phyloP scores from a whole-genome alignment of 2,888 invertebrate genomes.

The Apoda limacodes region DNA sequence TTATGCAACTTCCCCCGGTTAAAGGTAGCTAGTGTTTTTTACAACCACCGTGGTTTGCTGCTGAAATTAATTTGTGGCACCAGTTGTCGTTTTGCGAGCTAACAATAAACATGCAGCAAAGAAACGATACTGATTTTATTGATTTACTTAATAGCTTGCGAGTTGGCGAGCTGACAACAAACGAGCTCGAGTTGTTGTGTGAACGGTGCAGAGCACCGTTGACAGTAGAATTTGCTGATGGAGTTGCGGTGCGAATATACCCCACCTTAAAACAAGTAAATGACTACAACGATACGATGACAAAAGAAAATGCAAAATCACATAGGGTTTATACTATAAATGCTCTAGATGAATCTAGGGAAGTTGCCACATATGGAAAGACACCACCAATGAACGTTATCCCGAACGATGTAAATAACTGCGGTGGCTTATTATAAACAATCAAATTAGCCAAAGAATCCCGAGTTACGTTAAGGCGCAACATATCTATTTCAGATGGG shows the following conservation, averaged over 20 bases:
- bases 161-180: background rate
- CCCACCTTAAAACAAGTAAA: background rate
- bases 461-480: background rate
- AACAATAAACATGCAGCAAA: constrained; percentile 3
- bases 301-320: background rate
- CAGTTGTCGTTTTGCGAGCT: constrained; percentile 3
- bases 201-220: too few relatives aligned
- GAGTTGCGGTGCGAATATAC: background rate
- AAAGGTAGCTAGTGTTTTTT: constrained; percentile 2
- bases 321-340: background rate
- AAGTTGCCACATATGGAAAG: background rate
- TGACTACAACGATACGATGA: background rate
- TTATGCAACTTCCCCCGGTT: constrained; percentile 5
- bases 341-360: background rate
- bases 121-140: constrained; percentile 1
- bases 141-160: background rate
- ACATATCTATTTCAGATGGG: background rate
- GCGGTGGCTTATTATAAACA: background rate
- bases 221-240: constrained; percentile 1
- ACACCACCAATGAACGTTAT: background rate
- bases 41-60: background rate
- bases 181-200: constrained; percentile 2
- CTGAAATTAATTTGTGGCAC: constrained; percentile 2
- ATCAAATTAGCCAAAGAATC: background rate
- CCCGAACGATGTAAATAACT: background rate